Evolutionary conservation across 1,140 invertebrate species (phyloP), one percentile per base, ranked within the genome.

Genomic region (Tetramorium alpestre): DNA sequence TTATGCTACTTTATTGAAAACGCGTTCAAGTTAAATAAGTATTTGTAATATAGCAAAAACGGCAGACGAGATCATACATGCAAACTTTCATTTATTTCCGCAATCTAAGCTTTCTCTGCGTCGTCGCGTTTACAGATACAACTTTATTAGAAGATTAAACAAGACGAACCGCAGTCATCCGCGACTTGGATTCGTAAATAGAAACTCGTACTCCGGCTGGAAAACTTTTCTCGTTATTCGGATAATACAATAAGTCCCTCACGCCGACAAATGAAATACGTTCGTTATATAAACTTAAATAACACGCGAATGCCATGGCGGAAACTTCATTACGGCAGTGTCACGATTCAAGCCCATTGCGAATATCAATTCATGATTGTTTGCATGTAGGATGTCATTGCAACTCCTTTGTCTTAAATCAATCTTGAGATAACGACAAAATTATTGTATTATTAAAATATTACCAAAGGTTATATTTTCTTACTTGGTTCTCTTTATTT

Each of bases 211-310:
- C 25, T 47, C 38, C 18, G 13, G 44, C 3, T 25, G 56, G 49
- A 2, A 88, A 90, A 90, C 70, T 89, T 90, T 86, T 62, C 73
- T 90, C 80, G 70, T 90, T 90, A 90, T 65, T 77, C 51, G 64
- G 28, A 86, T 90, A 90, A 88, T 86, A 65, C 62, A 88, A 81
- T 81, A 62, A 72, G 75, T 69, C 75, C 65, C 51, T 25, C 87
- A 80, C 51, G 60, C 89, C 11, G 58, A 33, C 72, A 75, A 78
- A 73, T 69, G 64, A 60, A 84, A 88, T 56, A 44, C 44, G 51
- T 75, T 54, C 51, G 70, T 82, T 70, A 28, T 51, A 7, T 84
- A 86, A 87, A 73, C 62, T 87, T 90, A 54, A 85, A 85, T 90
- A 88, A 90, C 51, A 41, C 41, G 25, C 28, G n/a, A 77, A 82